Evolutionary conservation across 2,113 vertebrate genomes (phyloP), one percentile per base, ranked within the genome.

Genomic region (Tautogolabrus adspersus): DNA sequence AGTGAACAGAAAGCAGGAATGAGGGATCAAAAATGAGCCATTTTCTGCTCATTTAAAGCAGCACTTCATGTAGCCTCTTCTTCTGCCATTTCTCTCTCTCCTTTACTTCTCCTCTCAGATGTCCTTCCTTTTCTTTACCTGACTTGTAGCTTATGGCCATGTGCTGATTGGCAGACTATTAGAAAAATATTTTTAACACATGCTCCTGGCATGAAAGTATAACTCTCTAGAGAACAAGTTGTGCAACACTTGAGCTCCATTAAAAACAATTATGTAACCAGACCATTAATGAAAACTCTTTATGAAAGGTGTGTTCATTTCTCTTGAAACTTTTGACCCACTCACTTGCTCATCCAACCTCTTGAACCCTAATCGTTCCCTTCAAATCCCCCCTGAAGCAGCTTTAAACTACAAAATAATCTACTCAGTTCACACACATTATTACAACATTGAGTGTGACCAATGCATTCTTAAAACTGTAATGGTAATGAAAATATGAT

Each of bases 131-230:
- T 55, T 9, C 52, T 60, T 55, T 23, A 19, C 62, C 51, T 58
- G 81, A 61, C 74, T 79, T 57, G 74, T 81, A 70, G 68, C 73
- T 67, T n/a, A 56, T 64, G 21, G 46, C 76, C 82, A 81, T 81
- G 82, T 74, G 88, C 61, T 73, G 3, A 77, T 38, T 72, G 74
- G 23, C 67, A 23, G 58, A 66, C 56, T 16, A 77, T 66, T 37
- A 87, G 44, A 23, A 49, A 71, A 34, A 64, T 21, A n/a, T n/a
- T 81, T 72, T 73, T 34, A 69, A 70, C 18, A 30, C 64, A 83
- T 69, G 54, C 51, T n/a, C n/a, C n/a, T 67, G 55, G 23, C 82
- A 34, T 19, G 46, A 72, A 75, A 66, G 21, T 44, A 55, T 1
- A 70, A 23, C 37, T 46, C 57, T 65, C 52, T 3, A 19, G 47